Conservation (phyloP, 2,888 invertebrate genomes). For the Stenoptilia bipunctidactyla region DNA sequence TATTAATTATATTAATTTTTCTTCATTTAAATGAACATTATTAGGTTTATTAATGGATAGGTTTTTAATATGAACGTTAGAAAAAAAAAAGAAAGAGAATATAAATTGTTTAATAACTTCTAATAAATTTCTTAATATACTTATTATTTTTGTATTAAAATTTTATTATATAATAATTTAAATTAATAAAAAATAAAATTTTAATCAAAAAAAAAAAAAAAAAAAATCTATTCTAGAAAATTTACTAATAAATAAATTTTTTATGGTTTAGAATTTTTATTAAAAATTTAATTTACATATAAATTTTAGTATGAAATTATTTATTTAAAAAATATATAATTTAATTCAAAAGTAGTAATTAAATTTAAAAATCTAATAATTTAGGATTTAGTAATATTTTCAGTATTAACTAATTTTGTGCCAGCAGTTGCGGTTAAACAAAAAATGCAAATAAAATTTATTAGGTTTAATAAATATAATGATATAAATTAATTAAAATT, state of each 20-base stretch:
- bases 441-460: constrained; percentile 68
- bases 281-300: constrained; percentile 68
- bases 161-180: constrained; percentile 13
- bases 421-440: constrained; percentile 81
- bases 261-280: constrained; percentile 61
- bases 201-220: constrained; percentile 37
- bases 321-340: constrained; percentile 50
- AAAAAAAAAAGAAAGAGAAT: constrained; percentile 13
- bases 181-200: constrained; percentile 20
- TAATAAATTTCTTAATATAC: constrained; percentile 15
- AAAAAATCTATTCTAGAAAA: constrained; percentile 35
- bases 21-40: constrained; percentile 17
- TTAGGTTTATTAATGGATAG: constrained; percentile 10
- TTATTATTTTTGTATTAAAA: constrained; percentile 9
- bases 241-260: constrained; percentile 42
- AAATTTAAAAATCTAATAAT: constrained; percentile 71
- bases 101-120: constrained; percentile 17
- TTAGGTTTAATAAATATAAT: constrained; percentile 45
- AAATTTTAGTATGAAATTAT: constrained; percentile 53
- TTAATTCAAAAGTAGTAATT: constrained; percentile 37
- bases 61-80: constrained; percentile 16
- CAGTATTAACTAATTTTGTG: constrained; percentile 75
- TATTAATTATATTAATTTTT: constrained; percentile 21
- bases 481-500: constrained; percentile 35
- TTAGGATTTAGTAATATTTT: constrained; percentile 71